phyloP scores from a whole-genome alignment of 2,888 invertebrate genomes.

The Hermaeophaga mercurialis region DNA sequence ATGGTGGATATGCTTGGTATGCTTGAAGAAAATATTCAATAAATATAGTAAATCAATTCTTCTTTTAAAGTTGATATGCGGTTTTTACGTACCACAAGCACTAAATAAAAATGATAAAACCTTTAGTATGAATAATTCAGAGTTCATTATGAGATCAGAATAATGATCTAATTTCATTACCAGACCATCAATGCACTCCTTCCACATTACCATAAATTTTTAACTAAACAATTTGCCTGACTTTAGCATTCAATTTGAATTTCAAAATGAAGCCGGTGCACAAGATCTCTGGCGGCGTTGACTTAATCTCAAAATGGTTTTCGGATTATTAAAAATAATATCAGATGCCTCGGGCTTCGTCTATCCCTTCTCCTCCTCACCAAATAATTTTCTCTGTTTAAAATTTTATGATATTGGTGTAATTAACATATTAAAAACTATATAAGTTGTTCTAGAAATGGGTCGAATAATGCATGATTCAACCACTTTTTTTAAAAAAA shows the following conservation, averaged over 20 bases:
- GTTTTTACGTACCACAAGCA: neutral
- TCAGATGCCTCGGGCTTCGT: conserved; percentile 5
- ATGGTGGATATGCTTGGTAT: too few relatives aligned
- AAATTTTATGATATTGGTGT: conserved; percentile 19
- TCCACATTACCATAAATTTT: conserved; percentile 27
- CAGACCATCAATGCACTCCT: conserved; percentile 25
- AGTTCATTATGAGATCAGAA: conserved; percentile 19
- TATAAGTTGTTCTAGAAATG: neutral
- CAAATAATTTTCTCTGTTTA: conserved; percentile 16
- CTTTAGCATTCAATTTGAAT: conserved; percentile 10
- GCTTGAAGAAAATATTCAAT: too few relatives aligned
- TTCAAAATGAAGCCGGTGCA: conserved; percentile 17
- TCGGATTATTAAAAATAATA: conserved; percentile 19
- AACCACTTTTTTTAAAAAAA: too few relatives aligned
- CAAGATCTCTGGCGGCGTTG: conserved; percentile 16
- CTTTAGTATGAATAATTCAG: conserved; percentile 15
- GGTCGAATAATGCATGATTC: too few relatives aligned
- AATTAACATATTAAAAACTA: conserved; percentile 9
- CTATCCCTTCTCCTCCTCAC: conserved; percentile 8
- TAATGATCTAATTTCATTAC: conserved; percentile 28
- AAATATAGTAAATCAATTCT: too few relatives aligned
- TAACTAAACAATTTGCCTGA: conserved; percentile 25
- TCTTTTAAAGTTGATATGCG: neutral
- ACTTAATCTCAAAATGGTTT: conserved; percentile 15
- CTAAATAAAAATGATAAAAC: conserved; percentile 1